phyloP scores from a whole-genome alignment of 2,888 invertebrate genomes.

The Congeria kusceri region DNA sequence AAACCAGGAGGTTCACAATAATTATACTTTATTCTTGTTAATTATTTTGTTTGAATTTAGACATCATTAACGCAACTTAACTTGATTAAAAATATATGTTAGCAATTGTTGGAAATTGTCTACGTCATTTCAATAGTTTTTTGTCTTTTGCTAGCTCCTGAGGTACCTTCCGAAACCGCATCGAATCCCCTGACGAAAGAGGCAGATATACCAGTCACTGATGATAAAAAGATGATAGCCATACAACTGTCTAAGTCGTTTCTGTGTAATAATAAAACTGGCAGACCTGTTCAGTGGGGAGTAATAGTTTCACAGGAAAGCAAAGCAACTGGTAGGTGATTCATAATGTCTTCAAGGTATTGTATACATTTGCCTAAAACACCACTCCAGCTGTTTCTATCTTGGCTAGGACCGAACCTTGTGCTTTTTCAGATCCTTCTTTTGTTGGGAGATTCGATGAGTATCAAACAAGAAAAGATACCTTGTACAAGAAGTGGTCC shows the following conservation, averaged over 20 bases:
- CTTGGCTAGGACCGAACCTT: too few species aligned
- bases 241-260: neutral
- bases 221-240: neutral
- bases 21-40: neutral
- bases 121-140: too few species aligned
- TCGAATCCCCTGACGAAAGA: constrained; percentile 1
- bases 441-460: constrained; percentile 11
- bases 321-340: neutral
- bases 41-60: too few species aligned
- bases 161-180: neutral
- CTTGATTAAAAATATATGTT: too few species aligned
- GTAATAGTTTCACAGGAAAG: neutral
- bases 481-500: constrained; percentile 16
- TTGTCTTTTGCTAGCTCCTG: neutral
- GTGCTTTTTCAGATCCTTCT: constrained; percentile 2
- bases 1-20: neutral
- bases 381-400: too few species aligned
- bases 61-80: too few species aligned
- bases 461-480: neutral
- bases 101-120: too few species aligned
- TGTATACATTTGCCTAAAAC: too few species aligned
- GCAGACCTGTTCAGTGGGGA: neutral
- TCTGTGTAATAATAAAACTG: neutral
- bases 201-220: neutral
- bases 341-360: neutral